These are phyloP conservation scores for Gryllus bimaculatus DNA, from an alignment of 1,140 invertebrate genomes.

Conservation along the genomic window DNA sequence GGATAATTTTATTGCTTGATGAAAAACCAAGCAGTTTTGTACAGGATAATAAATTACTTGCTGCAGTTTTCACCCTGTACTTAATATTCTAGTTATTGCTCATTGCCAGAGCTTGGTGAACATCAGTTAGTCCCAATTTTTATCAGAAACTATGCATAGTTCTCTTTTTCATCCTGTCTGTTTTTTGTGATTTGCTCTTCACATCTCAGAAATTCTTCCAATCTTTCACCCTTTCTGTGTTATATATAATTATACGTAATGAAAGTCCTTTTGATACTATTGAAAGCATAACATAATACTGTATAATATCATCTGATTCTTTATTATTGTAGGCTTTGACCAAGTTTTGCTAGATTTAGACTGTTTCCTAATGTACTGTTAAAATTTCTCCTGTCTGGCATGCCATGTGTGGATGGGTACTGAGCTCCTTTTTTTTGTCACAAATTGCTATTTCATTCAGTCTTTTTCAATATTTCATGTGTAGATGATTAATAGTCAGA, in stretches of 20 bases:
- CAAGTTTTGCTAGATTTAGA: conserved; percentile 1
- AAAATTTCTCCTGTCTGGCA: neutral
- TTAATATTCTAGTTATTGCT: neutral
- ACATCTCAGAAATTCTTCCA: neutral
- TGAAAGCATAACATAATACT: neutral
- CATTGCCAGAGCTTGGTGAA: neutral
- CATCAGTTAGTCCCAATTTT: neutral
- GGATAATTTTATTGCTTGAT: no score
- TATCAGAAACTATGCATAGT: neutral
- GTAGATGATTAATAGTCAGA: no score
- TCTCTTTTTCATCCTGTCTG: neutral
- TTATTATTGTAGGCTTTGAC: conserved; percentile 1
- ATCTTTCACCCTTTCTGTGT: neutral
- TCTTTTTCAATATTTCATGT: no score
- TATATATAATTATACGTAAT: neutral
- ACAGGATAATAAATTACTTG: neutral
- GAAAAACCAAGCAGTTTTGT: neutral
- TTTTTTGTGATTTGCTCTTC: neutral
- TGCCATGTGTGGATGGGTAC: neutral
- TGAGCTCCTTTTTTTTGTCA: neutral
- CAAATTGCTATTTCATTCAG: no score
- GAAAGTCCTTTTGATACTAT: neutral
- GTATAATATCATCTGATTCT: neutral
- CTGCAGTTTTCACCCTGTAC: neutral
- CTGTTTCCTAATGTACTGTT: neutral